Evolutionary conservation across 2,888 invertebrate genomes (phyloP).

Genomic region (Pediacus dermestoides): DNA sequence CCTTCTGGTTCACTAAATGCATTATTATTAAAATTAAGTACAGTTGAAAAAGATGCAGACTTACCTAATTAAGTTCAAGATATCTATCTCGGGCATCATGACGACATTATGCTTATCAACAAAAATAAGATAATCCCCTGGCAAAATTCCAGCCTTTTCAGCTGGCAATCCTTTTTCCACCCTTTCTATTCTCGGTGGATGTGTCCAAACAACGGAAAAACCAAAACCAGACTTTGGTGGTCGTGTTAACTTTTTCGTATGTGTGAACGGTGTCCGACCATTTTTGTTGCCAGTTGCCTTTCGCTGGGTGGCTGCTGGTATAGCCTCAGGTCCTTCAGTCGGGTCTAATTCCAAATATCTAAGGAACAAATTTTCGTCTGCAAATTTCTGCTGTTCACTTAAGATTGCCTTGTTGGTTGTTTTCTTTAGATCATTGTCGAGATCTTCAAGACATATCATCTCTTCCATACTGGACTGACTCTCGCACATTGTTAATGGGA

Average conservation of each 20-base stretch:
- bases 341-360: slow-evolving; percentile 77
- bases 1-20: too few species aligned
- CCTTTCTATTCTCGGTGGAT: slow-evolving; percentile 80
- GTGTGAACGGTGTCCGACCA: slow-evolving; percentile 81
- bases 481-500: slow-evolving; percentile 45
- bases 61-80: slow-evolving; percentile 56
- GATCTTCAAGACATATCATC: slow-evolving; percentile 42
- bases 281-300: slow-evolving; percentile 54
- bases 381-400: slow-evolving; percentile 58
- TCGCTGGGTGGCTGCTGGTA: slow-evolving; percentile 53
- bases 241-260: slow-evolving; percentile 61
- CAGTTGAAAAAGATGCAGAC: too few species aligned
- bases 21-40: background rate
- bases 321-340: slow-evolving; percentile 62
- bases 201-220: slow-evolving; percentile 86
- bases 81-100: slow-evolving; percentile 73
- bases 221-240: slow-evolving; percentile 63
- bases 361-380: slow-evolving; percentile 70
- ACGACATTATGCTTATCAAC: slow-evolving; percentile 85
- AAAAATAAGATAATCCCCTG: slow-evolving; percentile 85
- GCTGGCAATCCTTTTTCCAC: slow-evolving; percentile 79
- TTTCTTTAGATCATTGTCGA: slow-evolving; percentile 39
- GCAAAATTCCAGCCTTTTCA: slow-evolving; percentile 75
- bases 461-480: slow-evolving; percentile 52
- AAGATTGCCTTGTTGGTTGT: slow-evolving; percentile 37